Base-by-base conservation (phyloP, 2,888 invertebrate species). In the Andricus quercusramuli region DNA sequence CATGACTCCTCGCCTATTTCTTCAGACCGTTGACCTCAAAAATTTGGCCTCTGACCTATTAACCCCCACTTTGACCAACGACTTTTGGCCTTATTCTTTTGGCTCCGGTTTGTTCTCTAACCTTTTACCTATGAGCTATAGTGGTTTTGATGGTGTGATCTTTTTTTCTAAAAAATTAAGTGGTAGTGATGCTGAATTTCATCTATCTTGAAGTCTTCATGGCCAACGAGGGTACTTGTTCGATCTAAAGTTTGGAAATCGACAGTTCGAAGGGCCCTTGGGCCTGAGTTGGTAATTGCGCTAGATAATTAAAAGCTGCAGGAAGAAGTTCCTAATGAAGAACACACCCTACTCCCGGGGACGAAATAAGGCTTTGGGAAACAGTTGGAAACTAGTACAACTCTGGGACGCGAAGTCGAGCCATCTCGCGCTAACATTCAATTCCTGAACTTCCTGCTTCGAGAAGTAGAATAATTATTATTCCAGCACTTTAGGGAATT, bases 171-270 rank as follows among this genome's bases (percentile, higher is more conserved):
- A 13, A n/a, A 56, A 56, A n/a, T 6, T n/a, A 20, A n/a, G n/a
- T n/a, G 8, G n/a, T n/a, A 56, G n/a, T 56, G 1, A n/a, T 56
- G n/a, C n/a, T 5, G 3, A 56, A 56, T 56, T 56, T 56, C 56
- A 56, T 20, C 20, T n/a, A 25, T 25, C 29, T 66, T 66, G n/a
- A 29, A 11, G 66, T n/a, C 5, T 20, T 17, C 29, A 29, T 20
- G 51, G 17, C 11, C 25, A 70, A 47, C 25, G 44, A 70, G 25
- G 44, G n/a, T 47, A 70, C 68, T 68, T 68, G 4, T 47, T 68
- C 17, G 25, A 47, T 25, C 47, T 68, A 11, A 70, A 70, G 47
- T 29, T 70, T 70, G 22, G 29, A 51, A 70, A 32, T 32, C 20
- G 29, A 70, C 32, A 20, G 13, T 56, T 70, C 20, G 11, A 51